phyloP scores from a whole-genome alignment of 2,888 invertebrate species.

The Athalia rosae region DNA sequence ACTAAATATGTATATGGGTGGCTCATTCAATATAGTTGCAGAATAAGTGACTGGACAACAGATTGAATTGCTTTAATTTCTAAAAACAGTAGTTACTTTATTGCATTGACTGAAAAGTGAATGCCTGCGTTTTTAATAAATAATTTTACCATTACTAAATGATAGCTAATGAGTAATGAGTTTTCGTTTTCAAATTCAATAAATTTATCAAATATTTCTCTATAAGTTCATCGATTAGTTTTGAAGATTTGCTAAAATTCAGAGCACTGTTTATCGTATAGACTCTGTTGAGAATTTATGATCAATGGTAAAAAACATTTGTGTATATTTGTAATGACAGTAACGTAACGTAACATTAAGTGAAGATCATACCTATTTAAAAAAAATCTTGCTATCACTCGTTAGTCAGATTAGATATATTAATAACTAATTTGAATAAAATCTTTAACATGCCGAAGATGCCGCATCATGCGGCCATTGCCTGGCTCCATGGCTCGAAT shows the following conservation, averaged over 20 bases:
- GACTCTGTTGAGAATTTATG: constrained; percentile 10
- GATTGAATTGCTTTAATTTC: constrained; percentile 27
- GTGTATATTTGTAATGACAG: constrained; percentile 15
- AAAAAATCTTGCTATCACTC: constrained; percentile 27
- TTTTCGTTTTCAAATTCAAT: too few species aligned
- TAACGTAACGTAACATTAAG: constrained; percentile 26
- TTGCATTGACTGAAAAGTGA: constrained; percentile 27
- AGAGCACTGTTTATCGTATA: constrained; percentile 36
- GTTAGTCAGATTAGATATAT: constrained; percentile 12
- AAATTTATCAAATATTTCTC: too few species aligned
- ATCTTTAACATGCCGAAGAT: constrained; percentile 62
- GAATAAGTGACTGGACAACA: constrained; percentile 31
- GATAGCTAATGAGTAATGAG: too few species aligned
- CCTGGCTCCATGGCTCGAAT: constrained; percentile 64
- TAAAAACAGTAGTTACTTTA: constrained; percentile 29
- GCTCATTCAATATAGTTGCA: constrained; percentile 9
- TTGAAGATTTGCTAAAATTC: constrained; percentile 9
- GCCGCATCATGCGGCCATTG: constrained; percentile 64
- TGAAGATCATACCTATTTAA: constrained; percentile 15
- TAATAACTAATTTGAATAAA: constrained; percentile 25
- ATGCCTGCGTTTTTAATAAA: constrained; percentile 29
- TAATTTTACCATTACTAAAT: constrained; percentile 9
- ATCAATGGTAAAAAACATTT: constrained; percentile 18
- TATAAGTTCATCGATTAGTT: not conserved
- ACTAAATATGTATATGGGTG: not conserved